These are phyloP conservation scores for Acleris sparsana DNA, from an alignment of 2,888 invertebrate genomes.

Conservation along the genomic window DNA sequence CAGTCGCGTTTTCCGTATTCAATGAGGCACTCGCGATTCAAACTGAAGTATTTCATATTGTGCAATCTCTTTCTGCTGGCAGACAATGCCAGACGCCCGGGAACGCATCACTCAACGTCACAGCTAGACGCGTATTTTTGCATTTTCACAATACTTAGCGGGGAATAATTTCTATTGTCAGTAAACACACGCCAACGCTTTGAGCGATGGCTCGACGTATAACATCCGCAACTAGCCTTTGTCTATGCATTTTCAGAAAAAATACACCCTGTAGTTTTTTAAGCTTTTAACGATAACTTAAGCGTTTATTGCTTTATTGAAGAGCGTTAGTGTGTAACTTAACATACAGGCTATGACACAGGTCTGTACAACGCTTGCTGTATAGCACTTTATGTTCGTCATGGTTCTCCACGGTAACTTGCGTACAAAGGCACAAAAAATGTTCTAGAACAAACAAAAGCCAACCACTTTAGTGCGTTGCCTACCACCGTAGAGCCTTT, in stretches of 20 bases:
- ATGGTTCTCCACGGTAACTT: too few species aligned
- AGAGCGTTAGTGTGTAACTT: not conserved
- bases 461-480: too few species aligned
- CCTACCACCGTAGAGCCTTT: too few species aligned
- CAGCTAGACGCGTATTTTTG: constrained; percentile 73
- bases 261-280: constrained; percentile 34
- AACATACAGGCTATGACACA: not conserved
- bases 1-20: constrained; percentile 59
- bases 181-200: constrained; percentile 65
- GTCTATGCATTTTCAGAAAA: constrained; percentile 48
- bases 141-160: constrained; percentile 73
- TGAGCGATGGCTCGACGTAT: constrained; percentile 54
- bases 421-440: too few species aligned
- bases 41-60: constrained; percentile 78
- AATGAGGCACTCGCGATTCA: constrained; percentile 71
- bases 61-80: constrained; percentile 75
- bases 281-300: not conserved
- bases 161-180: constrained; percentile 78
- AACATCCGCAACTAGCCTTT: constrained; percentile 52
- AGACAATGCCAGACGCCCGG: constrained; percentile 72
- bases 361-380: not conserved
- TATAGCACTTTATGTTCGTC: too few species aligned
- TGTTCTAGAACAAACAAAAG: too few species aligned
- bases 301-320: not conserved
- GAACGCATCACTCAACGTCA: constrained; percentile 82